Base-by-base conservation (phyloP, 2,888 invertebrate species). In the Athetis lepigone region DNA sequence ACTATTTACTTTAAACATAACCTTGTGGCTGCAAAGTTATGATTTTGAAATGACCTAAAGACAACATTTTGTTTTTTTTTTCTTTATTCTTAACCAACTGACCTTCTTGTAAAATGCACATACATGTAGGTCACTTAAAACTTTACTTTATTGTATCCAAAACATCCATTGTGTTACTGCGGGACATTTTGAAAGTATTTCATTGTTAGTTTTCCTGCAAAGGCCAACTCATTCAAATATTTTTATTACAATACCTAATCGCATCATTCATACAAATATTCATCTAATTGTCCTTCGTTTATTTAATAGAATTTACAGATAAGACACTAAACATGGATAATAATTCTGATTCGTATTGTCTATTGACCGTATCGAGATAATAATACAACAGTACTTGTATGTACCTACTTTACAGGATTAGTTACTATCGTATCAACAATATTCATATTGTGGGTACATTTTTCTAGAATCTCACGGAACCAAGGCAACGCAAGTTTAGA, bases 391-490 rank as follows among this genome's bases (percentile, higher is more conserved):
- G 23, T 49, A 51, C 11, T 4, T 52, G 18, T 9, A 27, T 19
- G 27, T 23, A 40, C 5, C 9, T 7, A 11, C 27, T 18, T 19
- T 29, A 51, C 18, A 56, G 16, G 50, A 39, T 18, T 16, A 18
- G 39, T 16, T 54, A 21, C 36, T 40, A 45, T 39, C 11, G n/a
- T n/a, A 13, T 40, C 39, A 27, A 33, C 23, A 33, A 16, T 23
- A 36, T 13, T 27, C 19, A 49, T 40, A 51, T 51, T 46, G 78
- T 36, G 71, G 71, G 74, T 79, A 74, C 27, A 56, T 47, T 64
- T 73, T 78, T 76, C 81, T 80, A 80, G 79, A 80, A 80, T 54
- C 39, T 29, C 46, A 39, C 43, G 27, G 71, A 72, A 74, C 54
- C 37, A 49, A 23, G 39, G 52, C 16, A 54, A 57, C 54, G 87